phyloP scores from a whole-genome alignment of 2,113 vertebrate genomes.

The Albula goreensis region DNA sequence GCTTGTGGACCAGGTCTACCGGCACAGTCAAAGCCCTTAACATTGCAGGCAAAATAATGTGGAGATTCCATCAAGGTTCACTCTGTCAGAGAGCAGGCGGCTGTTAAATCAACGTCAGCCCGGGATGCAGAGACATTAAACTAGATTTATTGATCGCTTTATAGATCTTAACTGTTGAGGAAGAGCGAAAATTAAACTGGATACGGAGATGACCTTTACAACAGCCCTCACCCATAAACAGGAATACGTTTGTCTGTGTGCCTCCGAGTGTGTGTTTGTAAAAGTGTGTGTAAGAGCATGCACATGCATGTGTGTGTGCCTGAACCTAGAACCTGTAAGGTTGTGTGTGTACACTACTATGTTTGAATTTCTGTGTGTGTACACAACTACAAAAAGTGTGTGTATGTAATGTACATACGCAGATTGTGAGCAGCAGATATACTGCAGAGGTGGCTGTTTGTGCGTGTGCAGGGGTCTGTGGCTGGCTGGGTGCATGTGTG shows the following conservation, averaged over 20 bases:
- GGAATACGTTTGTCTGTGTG: slow-evolving; percentile 22
- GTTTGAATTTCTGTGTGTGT: neutral
- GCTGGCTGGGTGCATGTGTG: slow-evolving; percentile 36
- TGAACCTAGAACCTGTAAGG: slow-evolving; percentile 33
- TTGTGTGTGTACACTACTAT: neutral
- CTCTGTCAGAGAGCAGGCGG: slow-evolving; percentile 41
- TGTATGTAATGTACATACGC: no score
- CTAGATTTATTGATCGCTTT: slow-evolving; percentile 72
- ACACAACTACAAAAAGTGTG: no score
- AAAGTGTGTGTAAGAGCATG: slow-evolving; percentile 25
- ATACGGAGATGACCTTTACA: slow-evolving; percentile 68
- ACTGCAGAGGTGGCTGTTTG: neutral
- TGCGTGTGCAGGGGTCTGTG: slow-evolving; percentile 21
- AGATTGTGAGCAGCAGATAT: no score
- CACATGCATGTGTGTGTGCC: slow-evolving; percentile 50
- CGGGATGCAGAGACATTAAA: slow-evolving; percentile 62
- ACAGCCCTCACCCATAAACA: slow-evolving; percentile 43
- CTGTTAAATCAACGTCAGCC: slow-evolving; percentile 63
- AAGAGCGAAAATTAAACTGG: slow-evolving; percentile 67
- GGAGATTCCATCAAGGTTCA: slow-evolving; percentile 26
- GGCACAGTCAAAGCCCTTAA: neutral
- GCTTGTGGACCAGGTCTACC: neutral
- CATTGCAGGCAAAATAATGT: neutral
- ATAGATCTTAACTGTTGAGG: slow-evolving; percentile 68
- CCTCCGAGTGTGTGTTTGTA: slow-evolving; percentile 21